Evolutionary conservation across 2,797 vertebrate species (phyloP), one percentile per base, ranked within the genome.

Genomic region (Spinibarbus caldwelli): DNA sequence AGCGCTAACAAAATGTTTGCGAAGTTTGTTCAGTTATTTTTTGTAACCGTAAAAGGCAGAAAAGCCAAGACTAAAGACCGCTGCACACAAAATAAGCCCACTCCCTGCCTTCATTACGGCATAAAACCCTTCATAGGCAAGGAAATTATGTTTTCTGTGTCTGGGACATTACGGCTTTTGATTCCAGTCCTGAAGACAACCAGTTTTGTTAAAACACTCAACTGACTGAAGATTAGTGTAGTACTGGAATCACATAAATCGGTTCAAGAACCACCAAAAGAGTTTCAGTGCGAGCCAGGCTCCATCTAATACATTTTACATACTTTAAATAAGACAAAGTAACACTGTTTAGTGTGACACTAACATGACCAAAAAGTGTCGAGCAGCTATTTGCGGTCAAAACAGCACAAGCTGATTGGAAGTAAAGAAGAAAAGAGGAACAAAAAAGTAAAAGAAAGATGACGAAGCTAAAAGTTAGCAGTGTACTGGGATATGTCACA

Each of bases 401-500:
- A 92, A 91, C 82, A 88, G 78, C 89, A 92, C 89, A 89, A 85
- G 80, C 45, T n/a, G 57, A 85, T 36, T 87, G 77, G 29, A 59
- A 66, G 23, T 36, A 14, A 36, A 34, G 26, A 84, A n/a, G n/a
- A 71, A 41, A 54, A 15, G 45, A 21, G 36, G 26, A 43, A 6
- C 62, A 86, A 57, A 52, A 26, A 82, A 54, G 87, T 86, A 10
- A 17, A 6, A 67, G 17, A 86, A 64, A 78, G 75, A 64, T 62
- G 29, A 71, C 15, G 2, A 14, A 38, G 64, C 23, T 54, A 31
- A 80, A 49, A 34, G 21, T 78, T 62, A 72, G 70, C 80, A 73
- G 80, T 73, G 26, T 26, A 84, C n/a, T 31, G 4, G 14, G 54
- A 83, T 52, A 47, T 62, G 41, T 70, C 82, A 84, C 82, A 84